Percentiles rank a stretch among this genome's conserved stretches.
These are phyloP conservation scores for Synergus umbraculus DNA, from an alignment of 2,888 invertebrate genomes.

Conservation along the genomic window DNA sequence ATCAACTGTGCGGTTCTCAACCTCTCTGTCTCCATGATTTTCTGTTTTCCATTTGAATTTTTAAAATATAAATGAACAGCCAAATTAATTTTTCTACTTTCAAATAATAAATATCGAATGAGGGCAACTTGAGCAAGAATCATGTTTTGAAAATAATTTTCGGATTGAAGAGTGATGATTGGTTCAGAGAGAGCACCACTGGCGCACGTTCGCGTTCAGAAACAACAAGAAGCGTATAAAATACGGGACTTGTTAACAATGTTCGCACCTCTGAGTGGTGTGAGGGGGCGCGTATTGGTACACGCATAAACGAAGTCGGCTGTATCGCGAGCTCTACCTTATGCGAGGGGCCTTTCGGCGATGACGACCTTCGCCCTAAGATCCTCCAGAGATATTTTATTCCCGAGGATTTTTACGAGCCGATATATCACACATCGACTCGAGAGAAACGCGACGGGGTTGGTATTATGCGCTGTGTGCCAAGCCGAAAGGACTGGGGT, in stretches of 20 bases:
- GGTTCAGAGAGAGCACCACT: slow-evolving; percentile 62
- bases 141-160: background rate
- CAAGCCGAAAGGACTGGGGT: slow-evolving; percentile 55
- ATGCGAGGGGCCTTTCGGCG: slow-evolving; percentile 73
- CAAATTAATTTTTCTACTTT: too few species aligned
- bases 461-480: slow-evolving; percentile 53
- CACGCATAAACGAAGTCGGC: slow-evolving; percentile 50
- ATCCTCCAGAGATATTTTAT: slow-evolving; percentile 76
- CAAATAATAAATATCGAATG: background rate
- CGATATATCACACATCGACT: slow-evolving; percentile 77
- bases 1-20: slow-evolving; percentile 62
- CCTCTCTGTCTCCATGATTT: background rate
- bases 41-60: background rate
- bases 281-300: slow-evolving; percentile 49
- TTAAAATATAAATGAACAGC: too few species aligned
- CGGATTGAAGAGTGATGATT: background rate
- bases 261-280: slow-evolving; percentile 72
- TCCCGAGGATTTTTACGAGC: slow-evolving; percentile 76
- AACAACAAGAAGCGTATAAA: slow-evolving; percentile 69
- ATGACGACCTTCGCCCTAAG: slow-evolving; percentile 75
- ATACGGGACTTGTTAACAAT: slow-evolving; percentile 76
- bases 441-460: slow-evolving; percentile 56
- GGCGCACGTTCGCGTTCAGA: slow-evolving; percentile 53
- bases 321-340: slow-evolving; percentile 54
- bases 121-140: background rate